Evolutionary conservation across 2,888 invertebrate species (phyloP), one percentile per base, ranked within the genome.

Genomic region (Athetis lepigone): DNA sequence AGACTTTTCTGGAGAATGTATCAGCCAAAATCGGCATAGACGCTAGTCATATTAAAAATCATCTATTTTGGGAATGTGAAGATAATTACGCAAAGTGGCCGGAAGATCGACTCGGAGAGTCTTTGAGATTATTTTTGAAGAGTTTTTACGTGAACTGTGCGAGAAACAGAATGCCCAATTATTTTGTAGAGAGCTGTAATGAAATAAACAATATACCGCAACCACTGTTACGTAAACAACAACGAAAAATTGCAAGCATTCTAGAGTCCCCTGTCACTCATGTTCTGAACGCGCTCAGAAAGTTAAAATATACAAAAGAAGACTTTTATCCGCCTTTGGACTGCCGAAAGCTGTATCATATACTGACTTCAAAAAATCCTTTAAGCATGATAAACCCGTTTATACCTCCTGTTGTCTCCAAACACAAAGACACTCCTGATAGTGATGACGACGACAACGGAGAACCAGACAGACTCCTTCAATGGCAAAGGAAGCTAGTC

Each of bases 11-110:
- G 67, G 97, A 97, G 82, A 96, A 96, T 21, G 91, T 96, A 25
- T 96, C 96, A 13, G 94, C 96, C 3, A 96, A 96, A 81, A 93
- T 96, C 51, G 97, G 97, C 5, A 91, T 98, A 21, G 96, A 96
- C 16, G 95, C 96, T 0, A 96, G 96, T 66, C 98, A 98, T 81
- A 95, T 98, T 36, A 96, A 97, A 57, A 96, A 96, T 71, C 96
- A 97, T 80, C 88, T 98, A 29, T 97, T 97, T 86, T 97, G 97
- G 97, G 96, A 97, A 90, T 97, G 97, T 77, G 97, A 98, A 89
- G 95, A 96, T 64, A 96, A 97, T 78, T 96, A 95, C 76, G 95
- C 95, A 0, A 96, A 95, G 64, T 98, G 97, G 97, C 96, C 97
- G 0, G 97, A 97, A 84, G 96, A 97, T 83, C 95, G 96, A 52